Conservation (phyloP, 2,888 invertebrate species). For the Rhynchonema sp. region DNA sequence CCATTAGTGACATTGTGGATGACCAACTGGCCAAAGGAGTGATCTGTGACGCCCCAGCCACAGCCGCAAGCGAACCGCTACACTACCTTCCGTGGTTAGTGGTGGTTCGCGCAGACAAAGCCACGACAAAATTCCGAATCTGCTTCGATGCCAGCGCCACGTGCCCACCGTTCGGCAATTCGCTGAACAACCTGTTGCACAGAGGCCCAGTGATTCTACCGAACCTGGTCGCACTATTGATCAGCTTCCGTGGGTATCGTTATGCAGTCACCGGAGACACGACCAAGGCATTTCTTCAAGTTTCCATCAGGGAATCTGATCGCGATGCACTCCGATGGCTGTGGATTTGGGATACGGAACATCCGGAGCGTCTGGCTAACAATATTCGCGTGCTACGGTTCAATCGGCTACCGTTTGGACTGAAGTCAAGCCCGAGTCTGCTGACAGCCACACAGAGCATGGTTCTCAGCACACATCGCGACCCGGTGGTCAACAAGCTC, state of each 20-base stretch:
- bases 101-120: conserved; percentile 13
- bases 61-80: no score
- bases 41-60: no score
- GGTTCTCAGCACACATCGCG: no score
- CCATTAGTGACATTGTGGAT: no score
- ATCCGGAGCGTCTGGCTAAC: conserved; percentile 3
- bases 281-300: conserved; percentile 27
- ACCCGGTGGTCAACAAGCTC: no score
- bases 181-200: conserved; percentile 23
- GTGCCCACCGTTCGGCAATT: conserved; percentile 10
- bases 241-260: conserved; percentile 17
- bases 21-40: no score
- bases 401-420: conserved; percentile 24
- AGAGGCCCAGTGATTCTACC: conserved; percentile 24
- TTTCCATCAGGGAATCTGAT: conserved; percentile 7
- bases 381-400: conserved; percentile 10
- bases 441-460: conserved; percentile 10
- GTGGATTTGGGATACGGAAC: conserved; percentile 17
- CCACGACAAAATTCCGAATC: conserved; percentile 19
- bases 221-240: conserved; percentile 20
- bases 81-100: conserved; percentile 20
- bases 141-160: conserved; percentile 21
- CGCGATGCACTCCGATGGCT: conserved; percentile 24
- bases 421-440: conserved; percentile 17
- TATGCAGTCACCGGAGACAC: conserved; percentile 26